A percentile compares a stretch with the other conserved stretches of the same genome.
phyloP scores from a whole-genome alignment of 2,113 vertebrate genomes.

The Fukomys damarensis region DNA sequence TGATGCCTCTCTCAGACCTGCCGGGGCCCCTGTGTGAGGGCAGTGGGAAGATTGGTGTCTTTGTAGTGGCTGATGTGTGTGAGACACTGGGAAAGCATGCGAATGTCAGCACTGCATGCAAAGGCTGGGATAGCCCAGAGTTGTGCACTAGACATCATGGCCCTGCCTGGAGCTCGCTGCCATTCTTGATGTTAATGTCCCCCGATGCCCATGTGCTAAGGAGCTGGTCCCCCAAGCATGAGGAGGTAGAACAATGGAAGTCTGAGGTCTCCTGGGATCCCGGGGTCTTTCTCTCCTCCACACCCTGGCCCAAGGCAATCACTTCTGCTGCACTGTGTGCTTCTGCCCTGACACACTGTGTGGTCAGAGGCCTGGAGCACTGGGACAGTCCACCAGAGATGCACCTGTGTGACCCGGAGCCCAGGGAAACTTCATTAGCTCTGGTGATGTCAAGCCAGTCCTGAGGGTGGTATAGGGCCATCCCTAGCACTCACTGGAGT shows the following conservation, averaged over 20 bases:
- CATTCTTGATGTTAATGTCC: background rate
- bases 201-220: background rate
- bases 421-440: background rate
- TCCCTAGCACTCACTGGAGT: background rate
- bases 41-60: background rate
- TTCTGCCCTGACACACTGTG: background rate
- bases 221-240: background rate
- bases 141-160: background rate
- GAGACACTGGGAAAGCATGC: too few species aligned
- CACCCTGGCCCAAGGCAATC: too few species aligned
- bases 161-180: background rate
- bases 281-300: background rate
- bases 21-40: too few species aligned
- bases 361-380: background rate
- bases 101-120: fast-evolving
- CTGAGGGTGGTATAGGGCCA: background rate
- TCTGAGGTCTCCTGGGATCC: background rate
- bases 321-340: background rate
- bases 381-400: fast-evolving
- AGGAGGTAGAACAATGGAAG: fast-evolving
- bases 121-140: background rate
- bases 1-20: fast-evolving
- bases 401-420: background rate
- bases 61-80: background rate
- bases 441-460: background rate